Conservation (phyloP, 2,888 invertebrate species). For the Papilio protenor region DNA sequence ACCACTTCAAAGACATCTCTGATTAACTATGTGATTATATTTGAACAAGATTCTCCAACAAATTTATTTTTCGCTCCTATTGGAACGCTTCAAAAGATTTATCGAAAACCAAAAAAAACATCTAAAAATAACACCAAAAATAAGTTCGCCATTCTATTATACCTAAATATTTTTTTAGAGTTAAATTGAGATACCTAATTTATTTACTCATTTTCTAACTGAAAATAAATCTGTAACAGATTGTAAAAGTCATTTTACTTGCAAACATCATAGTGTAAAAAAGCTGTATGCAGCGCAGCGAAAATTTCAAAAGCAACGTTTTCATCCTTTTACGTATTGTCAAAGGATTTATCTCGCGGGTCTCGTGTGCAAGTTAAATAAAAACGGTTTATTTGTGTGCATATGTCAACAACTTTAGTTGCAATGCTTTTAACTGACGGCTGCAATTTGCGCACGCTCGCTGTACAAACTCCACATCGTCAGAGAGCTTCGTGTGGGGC, state of each 20-base stretch:
- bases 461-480: conserved; percentile 6
- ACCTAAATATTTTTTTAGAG: background rate
- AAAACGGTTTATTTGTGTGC: conserved; percentile 60
- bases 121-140: no score
- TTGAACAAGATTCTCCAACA: background rate
- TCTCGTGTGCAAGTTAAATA: conserved; percentile 51
- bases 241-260: background rate
- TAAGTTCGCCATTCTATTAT: no score
- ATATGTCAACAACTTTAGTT: conserved; percentile 15
- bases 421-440: conserved; percentile 26
- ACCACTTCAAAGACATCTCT: background rate
- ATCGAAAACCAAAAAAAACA: no score
- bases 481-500: conserved; percentile 21
- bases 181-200: background rate
- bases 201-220: background rate
- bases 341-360: conserved; percentile 44
- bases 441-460: conserved; percentile 24
- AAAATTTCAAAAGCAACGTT: conserved; percentile 3
- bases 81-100: background rate
- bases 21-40: background rate
- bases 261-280: background rate
- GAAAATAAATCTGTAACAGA: background rate
- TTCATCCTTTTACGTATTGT: conserved; percentile 3
- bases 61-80: no score
- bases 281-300: background rate